phyloP scores from a whole-genome alignment of 2,888 invertebrate genomes.

The Hermodice carunculata region DNA sequence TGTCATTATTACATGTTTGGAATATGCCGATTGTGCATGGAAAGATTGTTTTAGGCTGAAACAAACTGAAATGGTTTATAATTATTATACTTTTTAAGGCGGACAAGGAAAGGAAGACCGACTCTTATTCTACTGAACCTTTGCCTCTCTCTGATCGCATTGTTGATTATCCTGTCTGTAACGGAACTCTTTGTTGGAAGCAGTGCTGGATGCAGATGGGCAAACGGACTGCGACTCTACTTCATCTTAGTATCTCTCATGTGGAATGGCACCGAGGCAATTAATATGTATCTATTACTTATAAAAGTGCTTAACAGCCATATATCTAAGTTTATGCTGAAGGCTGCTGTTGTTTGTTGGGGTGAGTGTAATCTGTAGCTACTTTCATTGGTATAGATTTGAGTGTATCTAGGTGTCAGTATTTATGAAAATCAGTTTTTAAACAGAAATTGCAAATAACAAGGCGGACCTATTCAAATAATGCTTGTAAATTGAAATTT shows the following conservation, averaged over 20 bases:
- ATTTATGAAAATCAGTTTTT: too few species aligned
- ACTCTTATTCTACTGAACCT: conserved; percentile 29
- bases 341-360: conserved; percentile 31
- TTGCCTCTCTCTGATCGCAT: conserved; percentile 22
- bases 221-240: conserved; percentile 29
- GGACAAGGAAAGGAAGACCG: conserved; percentile 15
- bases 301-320: conserved; percentile 26
- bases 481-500: too few species aligned
- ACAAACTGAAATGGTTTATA: too few species aligned
- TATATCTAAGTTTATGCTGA: conserved; percentile 20
- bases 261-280: conserved; percentile 35
- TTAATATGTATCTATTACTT: conserved; percentile 34
- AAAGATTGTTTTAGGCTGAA: too few species aligned
- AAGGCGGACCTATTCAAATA: too few species aligned
- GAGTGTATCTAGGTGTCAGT: too few species aligned
- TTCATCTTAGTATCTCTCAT: conserved; percentile 30
- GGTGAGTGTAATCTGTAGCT: too few species aligned
- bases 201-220: conserved; percentile 18
- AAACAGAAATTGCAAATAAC: too few species aligned
- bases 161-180: conserved; percentile 24
- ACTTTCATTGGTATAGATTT: too few species aligned
- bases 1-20: too few species aligned
- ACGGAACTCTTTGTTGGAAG: conserved; percentile 3
- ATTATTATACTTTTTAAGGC: conserved; percentile 3
- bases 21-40: too few species aligned